These are phyloP conservation scores for Pachyramphus minor DNA, from an alignment of 2,113 vertebrate species.

Conservation along the genomic window DNA sequence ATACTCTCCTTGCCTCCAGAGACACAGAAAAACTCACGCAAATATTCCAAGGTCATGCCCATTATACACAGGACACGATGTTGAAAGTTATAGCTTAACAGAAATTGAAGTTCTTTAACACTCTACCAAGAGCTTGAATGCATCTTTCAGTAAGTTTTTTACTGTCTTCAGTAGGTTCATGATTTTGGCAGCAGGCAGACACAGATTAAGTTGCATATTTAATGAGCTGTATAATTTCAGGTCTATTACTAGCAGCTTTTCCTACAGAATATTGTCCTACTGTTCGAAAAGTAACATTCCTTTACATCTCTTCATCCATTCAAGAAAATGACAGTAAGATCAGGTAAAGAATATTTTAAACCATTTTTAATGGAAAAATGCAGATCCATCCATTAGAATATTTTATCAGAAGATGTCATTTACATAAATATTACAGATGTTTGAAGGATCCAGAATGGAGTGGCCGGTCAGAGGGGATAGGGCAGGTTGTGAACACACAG, in stretches of 20 bases:
- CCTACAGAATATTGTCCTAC: not conserved
- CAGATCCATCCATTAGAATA: not conserved
- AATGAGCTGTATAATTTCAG: not conserved
- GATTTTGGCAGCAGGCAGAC: not conserved
- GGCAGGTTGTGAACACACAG: not conserved
- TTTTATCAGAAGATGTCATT: not conserved
- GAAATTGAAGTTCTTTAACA: not conserved
- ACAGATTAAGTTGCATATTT: not conserved
- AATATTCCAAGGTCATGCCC: not conserved
- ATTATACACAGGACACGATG: not conserved
- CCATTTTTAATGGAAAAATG: not conserved
- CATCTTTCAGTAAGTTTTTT: not conserved
- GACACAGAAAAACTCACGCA: not conserved
- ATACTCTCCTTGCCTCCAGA: not conserved
- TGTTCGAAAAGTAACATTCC: not conserved
- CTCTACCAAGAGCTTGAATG: not conserved
- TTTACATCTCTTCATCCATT: not conserved
- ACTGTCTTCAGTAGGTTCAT: not conserved
- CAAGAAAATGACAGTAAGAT: not conserved
- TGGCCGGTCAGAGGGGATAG: not conserved
- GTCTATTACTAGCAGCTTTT: not conserved
- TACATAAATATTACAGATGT: not conserved
- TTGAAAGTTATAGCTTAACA: not conserved
- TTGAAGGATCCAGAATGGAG: not conserved
- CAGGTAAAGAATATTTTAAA: not conserved